phyloP scores from a whole-genome alignment of 2,888 invertebrate species.

The Hymenopus coronatus region DNA sequence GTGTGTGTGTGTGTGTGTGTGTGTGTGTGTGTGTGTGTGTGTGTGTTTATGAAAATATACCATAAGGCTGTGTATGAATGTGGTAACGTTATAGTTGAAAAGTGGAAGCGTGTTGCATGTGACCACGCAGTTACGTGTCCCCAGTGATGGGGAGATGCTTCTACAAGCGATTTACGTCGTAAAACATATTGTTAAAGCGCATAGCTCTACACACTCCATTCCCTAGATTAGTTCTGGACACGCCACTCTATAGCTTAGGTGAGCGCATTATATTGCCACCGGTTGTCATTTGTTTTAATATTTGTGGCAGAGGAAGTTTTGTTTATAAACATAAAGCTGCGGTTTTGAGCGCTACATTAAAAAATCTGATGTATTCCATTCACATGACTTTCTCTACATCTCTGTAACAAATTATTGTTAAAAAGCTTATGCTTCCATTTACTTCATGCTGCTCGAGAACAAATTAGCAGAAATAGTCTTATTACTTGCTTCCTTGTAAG shows the following conservation, averaged over 20 bases:
- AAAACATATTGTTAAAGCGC: not conserved
- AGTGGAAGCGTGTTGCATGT: not conserved
- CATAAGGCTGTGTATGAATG: not conserved
- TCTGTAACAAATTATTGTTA: no score
- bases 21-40: no score
- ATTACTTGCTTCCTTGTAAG: no score
- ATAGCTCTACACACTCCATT: not conserved
- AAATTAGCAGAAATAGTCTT: no score
- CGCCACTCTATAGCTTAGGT: not conserved
- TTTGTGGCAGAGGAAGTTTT: not conserved
- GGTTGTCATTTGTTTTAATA: not conserved
- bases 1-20: no score
- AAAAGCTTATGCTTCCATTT: no score
- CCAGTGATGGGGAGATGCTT: not conserved
- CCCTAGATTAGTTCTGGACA: not conserved
- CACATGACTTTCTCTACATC: no score
- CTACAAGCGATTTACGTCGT: not conserved
- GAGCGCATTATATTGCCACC: not conserved
- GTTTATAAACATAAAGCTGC: not conserved
- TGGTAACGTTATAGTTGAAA: not conserved
- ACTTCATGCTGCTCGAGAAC: no score
- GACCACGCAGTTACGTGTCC: not conserved
- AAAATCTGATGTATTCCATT: no score
- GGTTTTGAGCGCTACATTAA: not conserved
- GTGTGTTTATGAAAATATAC: not conserved